Conservation (phyloP, 2,797 vertebrate species). For the Mastacembelus armatus region DNA sequence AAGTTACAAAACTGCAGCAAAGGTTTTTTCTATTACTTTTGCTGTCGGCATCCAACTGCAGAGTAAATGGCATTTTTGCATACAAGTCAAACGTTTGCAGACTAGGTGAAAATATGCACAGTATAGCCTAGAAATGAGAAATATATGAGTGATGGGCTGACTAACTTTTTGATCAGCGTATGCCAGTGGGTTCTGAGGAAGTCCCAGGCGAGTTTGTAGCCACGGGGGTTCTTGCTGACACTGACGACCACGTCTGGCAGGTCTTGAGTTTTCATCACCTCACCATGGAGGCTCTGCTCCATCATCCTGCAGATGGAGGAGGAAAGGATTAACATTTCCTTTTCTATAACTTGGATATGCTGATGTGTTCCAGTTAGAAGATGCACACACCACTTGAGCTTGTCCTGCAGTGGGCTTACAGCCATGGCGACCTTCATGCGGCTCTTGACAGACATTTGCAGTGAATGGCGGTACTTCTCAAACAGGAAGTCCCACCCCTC, state of each 20-base stretch:
- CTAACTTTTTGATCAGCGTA: conserved; percentile 88
- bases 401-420: conserved; percentile 80
- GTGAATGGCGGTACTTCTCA: conserved; percentile 84
- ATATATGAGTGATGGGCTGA: background rate
- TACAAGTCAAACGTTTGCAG: too few species aligned
- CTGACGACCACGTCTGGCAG: conserved; percentile 83
- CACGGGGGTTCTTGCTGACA: conserved; percentile 86
- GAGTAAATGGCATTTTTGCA: too few species aligned
- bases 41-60: too few species aligned
- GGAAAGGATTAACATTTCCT: rapidly evolving
- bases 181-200: conserved; percentile 90
- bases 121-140: background rate
- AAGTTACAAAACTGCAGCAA: too few species aligned
- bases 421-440: conserved; percentile 86
- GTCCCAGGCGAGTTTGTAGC: conserved; percentile 88
- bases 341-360: background rate
- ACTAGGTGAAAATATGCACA: too few species aligned
- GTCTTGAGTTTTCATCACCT: conserved; percentile 91
- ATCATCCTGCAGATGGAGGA: conserved; percentile 85
- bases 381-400: conserved; percentile 87
- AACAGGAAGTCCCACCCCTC: conserved; percentile 93
- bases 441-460: conserved; percentile 83
- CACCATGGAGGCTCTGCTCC: conserved; percentile 88
- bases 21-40: too few species aligned
- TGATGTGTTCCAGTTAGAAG: rapidly evolving